These are phyloP conservation scores for Hesperophylax magnus DNA, from an alignment of 1,140 invertebrate species.

Conservation along the genomic window DNA sequence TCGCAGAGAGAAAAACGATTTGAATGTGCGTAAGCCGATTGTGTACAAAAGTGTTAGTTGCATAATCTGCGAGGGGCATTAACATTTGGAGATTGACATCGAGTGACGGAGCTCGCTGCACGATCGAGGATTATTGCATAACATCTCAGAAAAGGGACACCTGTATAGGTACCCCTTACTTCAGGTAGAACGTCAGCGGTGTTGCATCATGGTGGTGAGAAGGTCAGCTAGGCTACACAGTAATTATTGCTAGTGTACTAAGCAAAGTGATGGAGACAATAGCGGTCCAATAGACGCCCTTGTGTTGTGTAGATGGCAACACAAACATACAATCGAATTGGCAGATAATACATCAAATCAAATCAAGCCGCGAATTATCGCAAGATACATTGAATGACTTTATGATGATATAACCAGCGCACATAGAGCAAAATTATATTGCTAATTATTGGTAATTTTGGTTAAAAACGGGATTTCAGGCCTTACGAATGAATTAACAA, in stretches of 20 bases:
- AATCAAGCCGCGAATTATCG: conserved; percentile 4
- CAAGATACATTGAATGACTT: background rate
- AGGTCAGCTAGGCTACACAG: conserved; percentile 26
- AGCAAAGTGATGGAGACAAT: conserved; percentile 48
- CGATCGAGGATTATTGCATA: conserved; percentile 24
- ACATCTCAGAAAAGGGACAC: conserved; percentile 32
- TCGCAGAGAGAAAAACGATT: background rate
- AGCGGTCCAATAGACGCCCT: conserved; percentile 2
- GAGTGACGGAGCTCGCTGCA: conserved; percentile 15
- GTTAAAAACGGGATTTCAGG: no score
- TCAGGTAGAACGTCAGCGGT: background rate
- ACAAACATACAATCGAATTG: conserved; percentile 46
- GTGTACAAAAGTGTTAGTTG: background rate
- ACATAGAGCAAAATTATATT: no score
- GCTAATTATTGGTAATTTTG: no score
- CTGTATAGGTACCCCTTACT: conserved; percentile 31
- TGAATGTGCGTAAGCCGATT: conserved; percentile 5
- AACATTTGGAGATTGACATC: conserved; percentile 29
- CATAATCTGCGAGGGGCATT: conserved; percentile 15
- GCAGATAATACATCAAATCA: conserved; percentile 41
- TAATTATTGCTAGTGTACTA: conserved; percentile 15
- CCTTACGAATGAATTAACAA: no score
- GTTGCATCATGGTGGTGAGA: conserved; percentile 31
- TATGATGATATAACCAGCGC: background rate
- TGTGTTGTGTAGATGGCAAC: conserved; percentile 35